Evolutionary conservation across 2,797 vertebrate species (phyloP).

Genomic region (Stomatorhinus walkeri): DNA sequence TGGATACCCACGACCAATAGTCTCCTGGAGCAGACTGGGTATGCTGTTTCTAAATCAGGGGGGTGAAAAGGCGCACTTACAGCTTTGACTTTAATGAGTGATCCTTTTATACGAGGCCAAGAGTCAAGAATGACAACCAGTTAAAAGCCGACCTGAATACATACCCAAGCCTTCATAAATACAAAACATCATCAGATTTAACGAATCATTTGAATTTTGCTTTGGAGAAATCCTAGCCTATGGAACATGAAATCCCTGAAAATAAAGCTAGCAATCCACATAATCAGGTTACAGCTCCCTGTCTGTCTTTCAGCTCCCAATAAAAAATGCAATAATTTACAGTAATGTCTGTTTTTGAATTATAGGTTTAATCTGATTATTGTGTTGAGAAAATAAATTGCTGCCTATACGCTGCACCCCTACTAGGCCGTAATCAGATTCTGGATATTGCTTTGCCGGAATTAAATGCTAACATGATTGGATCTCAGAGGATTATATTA

Average conservation of each 20-base stretch:
- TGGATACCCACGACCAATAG: constrained; percentile 90
- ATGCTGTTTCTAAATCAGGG: constrained; percentile 43
- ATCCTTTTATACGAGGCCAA: neutral
- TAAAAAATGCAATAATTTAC: constrained; percentile 50
- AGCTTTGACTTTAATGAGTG: neutral
- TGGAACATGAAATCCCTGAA: neutral
- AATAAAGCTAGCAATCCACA: neutral
- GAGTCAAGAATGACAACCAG: neutral
- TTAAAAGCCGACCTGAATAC: neutral
- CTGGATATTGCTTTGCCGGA: constrained; percentile 56
- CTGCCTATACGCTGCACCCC: constrained; percentile 26
- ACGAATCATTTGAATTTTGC: neutral
- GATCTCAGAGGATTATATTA: constrained; percentile 64
- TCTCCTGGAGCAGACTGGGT: constrained; percentile 98
- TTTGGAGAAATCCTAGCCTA: neutral
- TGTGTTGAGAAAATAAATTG: constrained; percentile 10
- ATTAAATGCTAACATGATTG: constrained; percentile 66
- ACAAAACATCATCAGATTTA: neutral
- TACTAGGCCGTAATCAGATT: constrained; percentile 57
- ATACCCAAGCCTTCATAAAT: neutral
- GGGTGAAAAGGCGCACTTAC: neutral
- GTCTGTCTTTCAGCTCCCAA: constrained; percentile 44
- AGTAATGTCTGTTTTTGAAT: constrained; percentile 51
- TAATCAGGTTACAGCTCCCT: constrained; percentile 36
- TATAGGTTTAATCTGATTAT: constrained; percentile 4